These are phyloP conservation scores for Ceramica pisi DNA, from an alignment of 2,888 invertebrate genomes.

Conservation along the genomic window DNA sequence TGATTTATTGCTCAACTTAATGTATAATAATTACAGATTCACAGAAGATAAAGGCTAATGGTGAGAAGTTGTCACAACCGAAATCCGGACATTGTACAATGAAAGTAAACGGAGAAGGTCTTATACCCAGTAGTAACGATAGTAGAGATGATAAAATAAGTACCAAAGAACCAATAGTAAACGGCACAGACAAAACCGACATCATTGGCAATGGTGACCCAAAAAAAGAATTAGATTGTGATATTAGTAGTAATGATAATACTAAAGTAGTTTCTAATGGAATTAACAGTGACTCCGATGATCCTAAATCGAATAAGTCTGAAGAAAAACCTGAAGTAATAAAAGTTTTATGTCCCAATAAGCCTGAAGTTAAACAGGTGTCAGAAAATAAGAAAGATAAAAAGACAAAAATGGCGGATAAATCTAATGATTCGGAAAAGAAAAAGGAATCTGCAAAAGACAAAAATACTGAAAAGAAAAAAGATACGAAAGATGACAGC, in stretches of 20 bases:
- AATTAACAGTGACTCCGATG: slow-evolving; percentile 84
- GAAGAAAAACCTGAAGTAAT: slow-evolving; percentile 77
- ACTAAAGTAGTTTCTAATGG: slow-evolving; percentile 89
- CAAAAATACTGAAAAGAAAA: slow-evolving; percentile 74
- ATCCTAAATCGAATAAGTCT: slow-evolving; percentile 84
- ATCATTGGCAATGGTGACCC: slow-evolving; percentile 84
- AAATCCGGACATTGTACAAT: slow-evolving; percentile 75
- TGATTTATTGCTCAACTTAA: slow-evolving; percentile 19
- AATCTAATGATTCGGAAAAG: slow-evolving; percentile 77
- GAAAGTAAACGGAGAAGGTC: slow-evolving; percentile 82
- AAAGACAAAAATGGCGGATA: slow-evolving; percentile 78
- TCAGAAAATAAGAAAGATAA: slow-evolving; percentile 84
- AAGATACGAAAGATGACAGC: slow-evolving; percentile 75
- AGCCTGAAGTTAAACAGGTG: slow-evolving; percentile 76
- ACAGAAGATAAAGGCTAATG: slow-evolving; percentile 79
- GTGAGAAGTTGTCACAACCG: slow-evolving; percentile 78
- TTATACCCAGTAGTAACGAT: slow-evolving; percentile 77
- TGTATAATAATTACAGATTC: slow-evolving; percentile 75
- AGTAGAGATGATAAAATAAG: slow-evolving; percentile 80
- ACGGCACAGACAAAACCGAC: slow-evolving; percentile 82
- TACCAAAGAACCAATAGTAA: slow-evolving; percentile 88
- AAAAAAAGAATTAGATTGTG: slow-evolving; percentile 88
- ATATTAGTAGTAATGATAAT: slow-evolving; percentile 90
- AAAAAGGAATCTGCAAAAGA: slow-evolving; percentile 76
- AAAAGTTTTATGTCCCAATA: slow-evolving; percentile 73